These are phyloP conservation scores for Gymnothorax reevesii DNA, from an alignment of 2,797 vertebrate species.

Conservation along the genomic window DNA sequence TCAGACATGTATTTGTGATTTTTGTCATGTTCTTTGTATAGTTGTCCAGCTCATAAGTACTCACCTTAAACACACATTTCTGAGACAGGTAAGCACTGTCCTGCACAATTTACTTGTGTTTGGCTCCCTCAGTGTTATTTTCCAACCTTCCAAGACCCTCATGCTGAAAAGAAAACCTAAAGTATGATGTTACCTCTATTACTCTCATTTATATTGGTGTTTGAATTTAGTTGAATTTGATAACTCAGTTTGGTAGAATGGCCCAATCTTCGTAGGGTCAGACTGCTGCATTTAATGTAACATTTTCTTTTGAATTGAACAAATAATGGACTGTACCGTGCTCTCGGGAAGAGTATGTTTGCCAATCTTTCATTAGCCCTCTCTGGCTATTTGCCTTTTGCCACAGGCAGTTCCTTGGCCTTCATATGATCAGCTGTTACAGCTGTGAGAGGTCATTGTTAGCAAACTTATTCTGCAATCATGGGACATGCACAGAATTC, in stretches of 20 bases:
- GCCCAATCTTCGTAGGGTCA: neutral
- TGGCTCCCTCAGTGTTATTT: neutral
- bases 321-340: neutral
- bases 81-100: neutral
- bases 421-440: conserved; percentile 1
- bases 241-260: neutral
- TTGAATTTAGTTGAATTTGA: neutral
- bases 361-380: neutral
- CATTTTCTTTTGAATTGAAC: neutral
- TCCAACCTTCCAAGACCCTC: neutral
- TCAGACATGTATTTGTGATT: neutral
- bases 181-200: neutral
- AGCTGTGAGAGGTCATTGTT: neutral
- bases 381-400: neutral
- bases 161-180: neutral
- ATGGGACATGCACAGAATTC: neutral
- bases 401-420: neutral
- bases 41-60: neutral
- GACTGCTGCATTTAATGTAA: neutral
- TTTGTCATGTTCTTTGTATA: neutral
- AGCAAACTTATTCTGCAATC: neutral
- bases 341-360: neutral
- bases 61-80: neutral
- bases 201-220: neutral
- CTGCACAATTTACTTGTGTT: neutral